A percentile compares a stretch with the other conserved stretches of the same genome.
phyloP scores from a whole-genome alignment of 64 coral and sea anemone genomes.

The Montipora efflorescens region DNA sequence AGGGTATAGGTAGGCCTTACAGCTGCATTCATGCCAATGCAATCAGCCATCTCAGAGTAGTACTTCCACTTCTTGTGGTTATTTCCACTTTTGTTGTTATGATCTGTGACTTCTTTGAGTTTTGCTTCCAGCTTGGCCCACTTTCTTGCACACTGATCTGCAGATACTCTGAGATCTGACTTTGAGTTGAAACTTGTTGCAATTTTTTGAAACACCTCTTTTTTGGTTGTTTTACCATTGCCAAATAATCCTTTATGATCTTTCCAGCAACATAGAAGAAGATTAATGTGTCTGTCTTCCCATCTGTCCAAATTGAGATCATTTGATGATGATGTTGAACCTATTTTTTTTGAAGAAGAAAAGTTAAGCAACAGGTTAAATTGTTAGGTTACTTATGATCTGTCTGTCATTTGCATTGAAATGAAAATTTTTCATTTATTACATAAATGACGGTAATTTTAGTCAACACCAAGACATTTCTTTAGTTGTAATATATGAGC shows the following conservation, averaged over 20 bases:
- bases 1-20: conserved; percentile 16
- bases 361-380: no score
- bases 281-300: not conserved
- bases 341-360: no score
- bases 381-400: no score
- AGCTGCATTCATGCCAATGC: not conserved
- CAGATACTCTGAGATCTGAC: not conserved
- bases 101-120: conserved; percentile 2
- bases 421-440: no score
- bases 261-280: not conserved
- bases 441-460: not conserved
- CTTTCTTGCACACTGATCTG: not conserved
- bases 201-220: not conserved
- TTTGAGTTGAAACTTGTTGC: not conserved
- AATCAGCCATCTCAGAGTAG: not conserved
- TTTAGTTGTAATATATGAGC: not conserved
- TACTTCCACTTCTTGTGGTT: not conserved
- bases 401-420: not conserved
- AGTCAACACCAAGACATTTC: not conserved
- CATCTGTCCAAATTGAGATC: not conserved
- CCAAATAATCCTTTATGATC: not conserved
- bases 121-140: not conserved
- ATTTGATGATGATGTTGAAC: no score
- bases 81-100: conserved; percentile 39
- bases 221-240: conserved; percentile 22